These are phyloP conservation scores for Bovichtus diacanthus DNA, from an alignment of 2,797 vertebrate genomes.

Conservation along the genomic window DNA sequence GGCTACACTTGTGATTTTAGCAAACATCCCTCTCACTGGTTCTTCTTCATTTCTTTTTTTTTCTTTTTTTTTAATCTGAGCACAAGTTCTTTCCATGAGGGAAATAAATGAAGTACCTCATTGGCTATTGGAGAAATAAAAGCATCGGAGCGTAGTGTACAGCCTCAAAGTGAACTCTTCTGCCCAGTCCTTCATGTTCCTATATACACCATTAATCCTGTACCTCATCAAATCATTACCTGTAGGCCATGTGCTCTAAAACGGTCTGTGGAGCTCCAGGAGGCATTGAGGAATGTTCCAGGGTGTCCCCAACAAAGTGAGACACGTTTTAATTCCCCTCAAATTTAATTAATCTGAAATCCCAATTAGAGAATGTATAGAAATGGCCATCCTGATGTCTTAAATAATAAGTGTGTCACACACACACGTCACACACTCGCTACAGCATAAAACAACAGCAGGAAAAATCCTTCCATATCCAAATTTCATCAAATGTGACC, in stretches of 20 bases:
- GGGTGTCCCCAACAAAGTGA: slow-evolving; percentile 35
- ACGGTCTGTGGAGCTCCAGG: slow-evolving; percentile 30
- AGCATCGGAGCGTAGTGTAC: slow-evolving; percentile 49
- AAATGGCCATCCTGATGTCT: slow-evolving; percentile 2
- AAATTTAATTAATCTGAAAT: slow-evolving; percentile 39
- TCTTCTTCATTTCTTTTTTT: no score
- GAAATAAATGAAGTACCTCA: slow-evolving; percentile 34
- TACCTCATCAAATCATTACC: slow-evolving; percentile 66
- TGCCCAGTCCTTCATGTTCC: slow-evolving; percentile 53
- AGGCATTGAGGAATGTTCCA: slow-evolving; percentile 48
- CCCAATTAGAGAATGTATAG: slow-evolving; percentile 14
- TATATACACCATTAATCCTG: slow-evolving; percentile 73
- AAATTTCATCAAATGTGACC: slow-evolving; percentile 57
- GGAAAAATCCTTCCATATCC: slow-evolving; percentile 20
- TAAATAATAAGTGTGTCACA: slow-evolving; percentile 31
- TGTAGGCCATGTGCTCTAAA: slow-evolving; percentile 53
- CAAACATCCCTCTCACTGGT: slow-evolving; percentile 8
- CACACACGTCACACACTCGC: no score
- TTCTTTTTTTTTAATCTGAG: slow-evolving; percentile 12
- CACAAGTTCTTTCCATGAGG: slow-evolving; percentile 15
- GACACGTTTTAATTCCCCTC: slow-evolving; percentile 17
- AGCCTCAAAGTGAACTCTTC: slow-evolving; percentile 58
- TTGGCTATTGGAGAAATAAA: slow-evolving; percentile 63
- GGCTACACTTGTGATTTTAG: slow-evolving; percentile 15
- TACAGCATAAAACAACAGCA: slow-evolving; percentile 17